These are phyloP conservation scores for Panagrolaimus sp. DNA, from an alignment of 1,140 invertebrate species.

Conservation along the genomic window DNA sequence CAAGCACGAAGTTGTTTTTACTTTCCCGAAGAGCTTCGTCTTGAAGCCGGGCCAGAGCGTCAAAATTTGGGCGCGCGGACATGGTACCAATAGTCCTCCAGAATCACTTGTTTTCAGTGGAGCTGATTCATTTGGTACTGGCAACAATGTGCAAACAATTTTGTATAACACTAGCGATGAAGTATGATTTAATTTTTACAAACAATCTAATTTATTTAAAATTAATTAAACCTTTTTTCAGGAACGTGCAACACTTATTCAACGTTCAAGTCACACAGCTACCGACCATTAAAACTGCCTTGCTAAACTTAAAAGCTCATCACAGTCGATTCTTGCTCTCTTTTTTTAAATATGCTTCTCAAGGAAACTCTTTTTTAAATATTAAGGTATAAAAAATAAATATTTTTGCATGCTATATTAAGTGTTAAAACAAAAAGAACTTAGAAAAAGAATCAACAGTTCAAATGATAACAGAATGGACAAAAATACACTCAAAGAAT, in stretches of 20 bases:
- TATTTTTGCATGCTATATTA: too few relatives aligned
- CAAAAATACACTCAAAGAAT: too few relatives aligned
- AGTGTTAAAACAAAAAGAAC: too few relatives aligned
- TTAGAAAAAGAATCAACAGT: too few relatives aligned
- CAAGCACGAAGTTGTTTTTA: slow-evolving; percentile 56
- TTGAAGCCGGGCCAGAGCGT: slow-evolving; percentile 52
- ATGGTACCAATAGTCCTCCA: slow-evolving; percentile 53
- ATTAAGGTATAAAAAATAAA: too few relatives aligned
- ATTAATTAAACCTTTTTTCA: slow-evolving; percentile 25
- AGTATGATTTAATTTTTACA: slow-evolving; percentile 19
- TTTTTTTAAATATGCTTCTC: too few relatives aligned
- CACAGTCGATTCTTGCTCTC: too few relatives aligned
- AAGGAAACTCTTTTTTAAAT: too few relatives aligned
- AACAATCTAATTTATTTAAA: not conserved
- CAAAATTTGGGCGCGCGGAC: slow-evolving; percentile 56
- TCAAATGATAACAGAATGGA: too few relatives aligned
- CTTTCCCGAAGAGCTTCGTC: slow-evolving; percentile 56
- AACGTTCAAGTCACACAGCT: slow-evolving; percentile 46
- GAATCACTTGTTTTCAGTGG: slow-evolving; percentile 56
- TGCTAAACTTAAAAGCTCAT: too few relatives aligned
- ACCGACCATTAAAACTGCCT: not conserved
- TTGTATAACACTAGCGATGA: slow-evolving; percentile 58
- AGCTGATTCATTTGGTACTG: slow-evolving; percentile 55
- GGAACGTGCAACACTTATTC: slow-evolving; percentile 57
- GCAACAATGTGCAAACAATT: slow-evolving; percentile 57